Evolutionary conservation across 2,888 invertebrate species (phyloP), one percentile per base, ranked within the genome.

Genomic region (Cerastis leucographa): DNA sequence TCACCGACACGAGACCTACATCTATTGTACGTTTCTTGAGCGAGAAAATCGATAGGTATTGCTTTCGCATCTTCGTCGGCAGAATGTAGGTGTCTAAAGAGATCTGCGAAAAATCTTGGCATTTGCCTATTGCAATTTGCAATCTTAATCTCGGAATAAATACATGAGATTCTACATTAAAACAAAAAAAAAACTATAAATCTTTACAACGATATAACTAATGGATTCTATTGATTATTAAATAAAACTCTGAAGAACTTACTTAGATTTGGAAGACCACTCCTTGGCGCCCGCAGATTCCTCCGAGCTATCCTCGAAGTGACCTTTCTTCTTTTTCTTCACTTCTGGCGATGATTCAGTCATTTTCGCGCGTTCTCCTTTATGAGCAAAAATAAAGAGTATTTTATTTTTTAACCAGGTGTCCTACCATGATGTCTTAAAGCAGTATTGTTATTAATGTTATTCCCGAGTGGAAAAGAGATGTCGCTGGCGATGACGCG

Each of bases 321-420:
- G 91, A 0, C 94, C 94, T 78, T 95, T 96, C 88, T 96, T 96
- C 89, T 95, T 96, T 85, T 97, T 96, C 87, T 96, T 96, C 17
- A 93, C 91, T 85, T 96, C 96, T 0, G 96, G 96, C 1, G 97
- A 96, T 0, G 96, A 96, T 77, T 97, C 97, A 0, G 90, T 89
- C 85, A 95, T 84, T 87, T 94, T 95, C 0, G 92, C 90, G 5
- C 96, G 95, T 67, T 95, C 96, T 95, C 87, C 46, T 73, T 51
- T 44, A 12, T 22, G 2, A 54, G 71, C 17, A 65, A 71, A 56
- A 35, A 22, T 17, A 9, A 6, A 11, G 17, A 54, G 8, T 46
- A 40, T 14, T 35, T 35, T 29, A 56, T 59, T 61, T 61, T 35
- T 9, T 1, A 19, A 19, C 11, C 35, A 2, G 35, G 35, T 35